Evolutionary conservation across 2,797 vertebrate species (phyloP), one percentile per base, ranked within the genome.

Genomic region (Falco rusticolus): DNA sequence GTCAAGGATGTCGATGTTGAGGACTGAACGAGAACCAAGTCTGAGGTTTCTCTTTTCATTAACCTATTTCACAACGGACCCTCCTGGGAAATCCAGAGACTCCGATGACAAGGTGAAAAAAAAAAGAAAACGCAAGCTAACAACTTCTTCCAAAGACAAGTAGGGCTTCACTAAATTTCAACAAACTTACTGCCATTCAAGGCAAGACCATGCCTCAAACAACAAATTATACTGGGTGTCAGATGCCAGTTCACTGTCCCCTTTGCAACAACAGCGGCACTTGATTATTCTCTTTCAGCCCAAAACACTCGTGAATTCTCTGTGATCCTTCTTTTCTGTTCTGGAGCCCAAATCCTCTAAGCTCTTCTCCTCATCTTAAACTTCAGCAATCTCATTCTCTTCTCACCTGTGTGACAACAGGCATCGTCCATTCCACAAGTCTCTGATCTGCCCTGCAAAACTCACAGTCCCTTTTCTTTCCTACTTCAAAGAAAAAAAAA

Each of bases 71-170:
- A 90, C 94, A 91, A 92, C 87, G 86, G 89, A 93, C 86, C 92
- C 95, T 89, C 88, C 78, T 72, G 92, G 96, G 94, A 96, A 94
- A 96, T 87, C 93, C 94, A 92, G 92, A 95, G 84, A 96, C 90
- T 95, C 96, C 8, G 0, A 94, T 89, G 89, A 96, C 90, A 94
- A 96, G 93, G 92, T 96, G 94, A 94, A 91, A 91, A 88, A 24
- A 87, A 81, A 78, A 66, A 81, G n/a, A 43, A 84, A 94, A 82
- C 51, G 84, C 87, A 90, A 95, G 72, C 85, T 93, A 93, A 92
- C 81, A 39, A 91, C 69, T 94, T 84, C 82, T 93, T 96, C 94
- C 91, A 90, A 94, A 95, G 93, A 89, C 89, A 97, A 95, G 77
- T 54, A 95, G 90, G 89, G 93, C 96, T 96, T 95, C 61, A 15